These are phyloP conservation scores for Vulpes lagopus DNA, from an alignment of 2,113 vertebrate genomes.

Conservation along the genomic window DNA sequence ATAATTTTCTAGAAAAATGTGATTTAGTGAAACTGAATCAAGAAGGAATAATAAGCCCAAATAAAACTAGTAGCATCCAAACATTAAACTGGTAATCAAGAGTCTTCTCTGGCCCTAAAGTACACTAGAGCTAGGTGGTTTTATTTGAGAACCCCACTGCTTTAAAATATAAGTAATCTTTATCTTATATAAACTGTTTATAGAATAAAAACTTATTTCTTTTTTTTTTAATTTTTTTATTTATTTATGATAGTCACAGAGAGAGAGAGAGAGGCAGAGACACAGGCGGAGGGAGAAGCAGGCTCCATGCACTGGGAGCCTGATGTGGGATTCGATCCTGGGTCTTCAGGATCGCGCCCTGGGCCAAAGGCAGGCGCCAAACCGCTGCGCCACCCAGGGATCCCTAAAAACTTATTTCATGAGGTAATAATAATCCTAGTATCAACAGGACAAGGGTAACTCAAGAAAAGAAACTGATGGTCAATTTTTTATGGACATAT, in stretches of 20 bases:
- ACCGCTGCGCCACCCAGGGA: too few relatives aligned
- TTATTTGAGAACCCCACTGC: neutral
- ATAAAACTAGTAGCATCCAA: neutral
- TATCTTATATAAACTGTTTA: neutral
- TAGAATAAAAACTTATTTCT: constrained; percentile 16
- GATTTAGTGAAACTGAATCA: constrained; percentile 7
- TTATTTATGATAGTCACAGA: too few relatives aligned
- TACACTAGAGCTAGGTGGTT: neutral
- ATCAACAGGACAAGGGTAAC: neutral
- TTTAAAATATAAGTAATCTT: constrained; percentile 23
- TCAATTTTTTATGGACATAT: neutral
- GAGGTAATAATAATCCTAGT: neutral
- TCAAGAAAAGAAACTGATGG: neutral
- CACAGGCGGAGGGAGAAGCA: too few relatives aligned
- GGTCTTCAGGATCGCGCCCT: too few relatives aligned
- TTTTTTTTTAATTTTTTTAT: too few relatives aligned
- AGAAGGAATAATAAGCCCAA: constrained; percentile 7
- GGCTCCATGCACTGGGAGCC: too few relatives aligned
- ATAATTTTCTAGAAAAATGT: constrained; percentile 48
- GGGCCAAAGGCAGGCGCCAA: too few relatives aligned
- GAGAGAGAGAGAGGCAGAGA: too few relatives aligned
- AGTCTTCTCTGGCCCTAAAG: neutral
- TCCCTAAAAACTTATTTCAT: constrained; percentile 25
- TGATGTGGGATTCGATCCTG: too few relatives aligned
- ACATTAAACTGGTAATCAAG: constrained; percentile 31